Evolutionary conservation across 2,797 vertebrate species (phyloP).

Genomic region (Protonibea diacanthus): DNA sequence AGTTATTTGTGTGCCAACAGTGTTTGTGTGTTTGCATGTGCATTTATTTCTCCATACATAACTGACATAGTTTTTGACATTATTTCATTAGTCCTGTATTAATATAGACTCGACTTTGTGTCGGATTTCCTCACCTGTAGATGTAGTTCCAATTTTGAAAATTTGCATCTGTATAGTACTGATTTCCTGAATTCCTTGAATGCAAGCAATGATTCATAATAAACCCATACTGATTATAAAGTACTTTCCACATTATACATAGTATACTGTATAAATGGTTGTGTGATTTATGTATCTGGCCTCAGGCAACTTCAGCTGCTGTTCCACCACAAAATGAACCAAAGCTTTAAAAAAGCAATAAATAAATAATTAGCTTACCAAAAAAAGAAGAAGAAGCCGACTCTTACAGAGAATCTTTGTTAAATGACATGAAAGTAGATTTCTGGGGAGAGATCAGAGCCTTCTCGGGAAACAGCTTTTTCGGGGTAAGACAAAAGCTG

Average conservation of each 20-base stretch:
- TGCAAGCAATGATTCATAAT: neutral
- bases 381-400: neutral
- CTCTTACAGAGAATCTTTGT: conserved; percentile 30
- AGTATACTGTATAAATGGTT: neutral
- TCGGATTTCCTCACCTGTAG: neutral
- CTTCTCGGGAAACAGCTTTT: conserved; percentile 31
- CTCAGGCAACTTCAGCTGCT: neutral
- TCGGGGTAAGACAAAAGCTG: conserved; percentile 42
- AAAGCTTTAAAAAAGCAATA: neutral
- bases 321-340: neutral
- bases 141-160: neutral
- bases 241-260: neutral
- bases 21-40: neutral
- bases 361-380: neutral
- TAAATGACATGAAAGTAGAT: conserved; percentile 41
- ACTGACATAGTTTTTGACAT: neutral
- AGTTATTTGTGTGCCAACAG: neutral
- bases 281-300: neutral
- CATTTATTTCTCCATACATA: neutral
- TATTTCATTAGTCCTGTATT: neutral
- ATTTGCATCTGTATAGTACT: neutral
- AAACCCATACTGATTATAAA: neutral
- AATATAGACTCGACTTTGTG: neutral
- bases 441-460: conserved; percentile 46
- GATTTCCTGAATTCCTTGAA: neutral